phyloP scores from a whole-genome alignment of 2,797 vertebrate species.

The Poeciliopsis paucimaculata region DNA sequence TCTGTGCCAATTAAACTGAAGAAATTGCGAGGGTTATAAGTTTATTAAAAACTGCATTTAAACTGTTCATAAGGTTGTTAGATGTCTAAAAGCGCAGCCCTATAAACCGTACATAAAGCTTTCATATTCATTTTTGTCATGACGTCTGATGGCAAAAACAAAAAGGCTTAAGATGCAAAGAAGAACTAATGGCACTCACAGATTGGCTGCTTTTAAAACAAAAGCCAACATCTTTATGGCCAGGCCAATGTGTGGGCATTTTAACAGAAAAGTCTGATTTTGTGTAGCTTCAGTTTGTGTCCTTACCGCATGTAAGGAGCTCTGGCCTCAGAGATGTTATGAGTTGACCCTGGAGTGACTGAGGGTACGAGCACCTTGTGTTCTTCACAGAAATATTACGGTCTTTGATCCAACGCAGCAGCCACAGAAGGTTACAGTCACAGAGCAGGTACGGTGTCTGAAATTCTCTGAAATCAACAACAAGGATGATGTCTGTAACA shows the following conservation, averaged over 20 bases:
- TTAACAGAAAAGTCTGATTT: background rate
- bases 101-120: background rate
- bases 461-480: slow-evolving; percentile 85
- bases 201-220: too few relatives aligned
- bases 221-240: background rate
- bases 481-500: background rate
- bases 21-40: background rate
- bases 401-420: slow-evolving; percentile 91
- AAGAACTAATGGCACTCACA: background rate
- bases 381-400: slow-evolving; percentile 88
- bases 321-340: slow-evolving; percentile 86
- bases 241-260: background rate
- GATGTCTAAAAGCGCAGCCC: background rate
- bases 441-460: slow-evolving; percentile 94
- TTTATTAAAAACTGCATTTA: background rate
- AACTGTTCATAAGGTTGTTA: background rate
- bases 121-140: background rate
- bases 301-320: slow-evolving; percentile 91
- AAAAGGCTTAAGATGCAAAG: background rate
- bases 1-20: slow-evolving; percentile 25
- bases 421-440: slow-evolving; percentile 95
- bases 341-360: slow-evolving; percentile 88
- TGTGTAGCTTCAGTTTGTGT: background rate
- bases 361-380: slow-evolving; percentile 92
- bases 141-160: background rate